Conservation (phyloP, 1,140 invertebrate species). For the Maniola jurtina region DNA sequence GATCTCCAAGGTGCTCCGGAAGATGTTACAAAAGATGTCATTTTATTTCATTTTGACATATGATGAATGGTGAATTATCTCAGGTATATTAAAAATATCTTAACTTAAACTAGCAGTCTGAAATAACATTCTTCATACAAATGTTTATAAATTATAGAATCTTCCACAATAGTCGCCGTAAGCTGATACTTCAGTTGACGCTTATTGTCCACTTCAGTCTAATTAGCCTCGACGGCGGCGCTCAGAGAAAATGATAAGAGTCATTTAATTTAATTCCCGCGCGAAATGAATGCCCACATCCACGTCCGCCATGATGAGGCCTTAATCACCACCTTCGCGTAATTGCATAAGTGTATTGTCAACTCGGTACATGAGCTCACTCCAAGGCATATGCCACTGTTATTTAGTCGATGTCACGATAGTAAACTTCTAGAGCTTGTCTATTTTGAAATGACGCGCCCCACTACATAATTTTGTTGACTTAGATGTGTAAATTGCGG, state of each 20-base stretch:
- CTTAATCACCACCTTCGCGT: constrained; percentile 4
- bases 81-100: too few species aligned
- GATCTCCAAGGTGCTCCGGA: too few species aligned
- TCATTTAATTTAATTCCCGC: constrained; percentile 14
- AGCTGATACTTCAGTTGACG: not conserved
- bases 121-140: too few species aligned
- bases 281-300: constrained; percentile 2
- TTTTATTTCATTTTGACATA: too few species aligned
- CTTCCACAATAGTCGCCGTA: not conserved
- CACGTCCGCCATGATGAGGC: not conserved
- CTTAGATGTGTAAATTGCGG: too few species aligned
- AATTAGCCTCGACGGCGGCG: not conserved
- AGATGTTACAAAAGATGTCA: too few species aligned
- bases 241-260: not conserved
- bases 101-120: too few species aligned
- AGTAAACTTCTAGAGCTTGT: not conserved
- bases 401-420: not conserved
- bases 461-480: too few species aligned
- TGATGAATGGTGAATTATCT: too few species aligned
- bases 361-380: constrained; percentile 5
- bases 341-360: constrained; percentile 6
- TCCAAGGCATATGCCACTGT: not conserved
- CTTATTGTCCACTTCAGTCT: not conserved
- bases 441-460: too few species aligned
- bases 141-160: not conserved